A percentile compares a stretch with the other conserved stretches of the same genome.
Evolutionary conservation across 92 coral and sea anemone species (phyloP).

Genomic region (Actinostola sp.): DNA sequence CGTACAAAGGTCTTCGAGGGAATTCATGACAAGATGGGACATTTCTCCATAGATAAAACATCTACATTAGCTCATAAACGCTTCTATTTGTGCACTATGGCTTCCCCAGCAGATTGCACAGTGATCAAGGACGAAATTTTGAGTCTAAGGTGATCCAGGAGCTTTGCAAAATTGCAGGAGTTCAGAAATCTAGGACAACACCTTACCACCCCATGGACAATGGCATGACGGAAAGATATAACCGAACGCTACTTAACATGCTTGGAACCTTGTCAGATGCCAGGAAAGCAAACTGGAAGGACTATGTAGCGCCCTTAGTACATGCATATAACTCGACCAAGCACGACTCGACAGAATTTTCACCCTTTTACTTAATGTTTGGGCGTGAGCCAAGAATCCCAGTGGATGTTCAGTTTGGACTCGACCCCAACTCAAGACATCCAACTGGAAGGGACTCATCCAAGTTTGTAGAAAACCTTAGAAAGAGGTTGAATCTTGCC

Average conservation of each 20-base stretch:
- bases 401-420: background rate
- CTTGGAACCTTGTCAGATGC: constrained; percentile 40
- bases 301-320: too few relatives aligned
- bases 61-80: background rate
- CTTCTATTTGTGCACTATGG: too few relatives aligned
- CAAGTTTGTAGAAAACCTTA: background rate
- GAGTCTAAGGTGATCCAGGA: constrained; percentile 7
- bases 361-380: constrained; percentile 47
- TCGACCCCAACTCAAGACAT: background rate
- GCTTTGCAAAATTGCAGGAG: background rate
- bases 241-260: constrained; percentile 44
- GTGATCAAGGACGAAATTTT: constrained; percentile 23
- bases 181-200: too few relatives aligned
- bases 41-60: background rate
- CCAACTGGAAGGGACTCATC: background rate
- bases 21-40: background rate
- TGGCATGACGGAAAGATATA: too few relatives aligned
- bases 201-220: background rate
- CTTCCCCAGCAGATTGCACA: background rate
- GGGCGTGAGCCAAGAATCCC: constrained; percentile 15
- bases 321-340: constrained; percentile 46
- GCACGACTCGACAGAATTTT: constrained; percentile 30
- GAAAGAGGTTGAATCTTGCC: background rate
- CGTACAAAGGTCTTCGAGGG: background rate
- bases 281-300: constrained; percentile 48